These are phyloP conservation scores for Arnoldichthys spilopterus DNA, from an alignment of 2,797 vertebrate genomes.

Conservation along the genomic window DNA sequence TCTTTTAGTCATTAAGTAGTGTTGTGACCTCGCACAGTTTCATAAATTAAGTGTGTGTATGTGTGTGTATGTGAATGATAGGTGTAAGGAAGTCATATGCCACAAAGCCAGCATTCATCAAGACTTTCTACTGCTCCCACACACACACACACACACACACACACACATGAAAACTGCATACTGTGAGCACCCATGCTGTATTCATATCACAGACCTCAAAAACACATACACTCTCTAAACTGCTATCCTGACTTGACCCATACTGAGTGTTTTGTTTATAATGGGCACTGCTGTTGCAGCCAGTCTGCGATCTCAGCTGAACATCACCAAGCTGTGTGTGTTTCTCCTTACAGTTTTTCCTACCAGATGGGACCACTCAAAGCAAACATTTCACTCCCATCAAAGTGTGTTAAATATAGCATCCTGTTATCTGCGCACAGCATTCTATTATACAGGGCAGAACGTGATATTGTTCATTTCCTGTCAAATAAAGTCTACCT, in stretches of 20 bases:
- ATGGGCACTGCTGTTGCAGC: not conserved
- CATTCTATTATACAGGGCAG: not conserved
- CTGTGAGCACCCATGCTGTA: not conserved
- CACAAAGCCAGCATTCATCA: no score
- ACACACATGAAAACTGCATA: not conserved
- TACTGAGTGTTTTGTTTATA: not conserved
- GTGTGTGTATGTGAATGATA: no score
- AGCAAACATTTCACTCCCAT: not conserved
- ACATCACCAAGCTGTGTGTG: no score
- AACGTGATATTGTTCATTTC: not conserved
- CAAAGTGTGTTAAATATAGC: slow-evolving; percentile 17
- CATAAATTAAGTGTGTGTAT: no score
- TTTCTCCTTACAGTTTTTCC: not conserved
- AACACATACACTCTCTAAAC: not conserved
- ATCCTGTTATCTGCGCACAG: not conserved
- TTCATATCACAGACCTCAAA: not conserved
- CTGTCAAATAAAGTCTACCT: not conserved
- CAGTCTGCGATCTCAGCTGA: no score
- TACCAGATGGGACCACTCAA: not conserved
- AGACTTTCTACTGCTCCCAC: not conserved
- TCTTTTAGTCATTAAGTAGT: no score
- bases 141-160: not conserved
- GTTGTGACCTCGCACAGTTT: no score
- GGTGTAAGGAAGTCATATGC: no score
- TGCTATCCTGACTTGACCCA: not conserved